Evolutionary conservation across 2,797 vertebrate genomes (phyloP), one percentile per base, ranked within the genome.

Genomic region (Falco rusticolus): DNA sequence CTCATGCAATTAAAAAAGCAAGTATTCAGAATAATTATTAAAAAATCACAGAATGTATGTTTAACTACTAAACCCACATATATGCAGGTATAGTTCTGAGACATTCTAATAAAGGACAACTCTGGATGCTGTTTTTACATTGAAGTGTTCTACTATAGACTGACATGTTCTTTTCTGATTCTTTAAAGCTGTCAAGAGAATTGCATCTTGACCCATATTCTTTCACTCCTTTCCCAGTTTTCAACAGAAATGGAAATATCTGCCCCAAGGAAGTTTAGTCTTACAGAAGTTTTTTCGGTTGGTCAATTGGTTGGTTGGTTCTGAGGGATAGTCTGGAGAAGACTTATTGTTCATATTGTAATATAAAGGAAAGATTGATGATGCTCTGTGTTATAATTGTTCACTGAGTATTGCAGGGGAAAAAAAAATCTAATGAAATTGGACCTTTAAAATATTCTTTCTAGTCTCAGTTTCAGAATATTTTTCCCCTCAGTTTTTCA

Each of bases 181-280:
- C 47, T 74, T 87, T 65, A 43, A 60, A 72, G 18, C 56, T 9
- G 8, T 60, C 21, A 61, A 47, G 5, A 29, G 10, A n/a, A 2
- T 51, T 80, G 26, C 6, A 34, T 37, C 10, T 28, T n/a, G 4
- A 84, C 10, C 15, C 9, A 28, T 12, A 43, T 7, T 26, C 17
- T 50, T n/a, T 51, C 14, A 37, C 3, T 12, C 7, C 3, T 17
- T 75, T 89, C 6, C 13, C 5, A 33, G 34, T 0, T 60, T 56
- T 64, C 24, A 84, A 33, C 10, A 72, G 16, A 72, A 56, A 8
- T 43, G 26, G 37, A 87, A 84, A 16, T 39, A 10, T 33, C 34
- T 61, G 9, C 8, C 9, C 20, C 6, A 28, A 6, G 4, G 21
- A 74, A 68, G 3, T 31, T 20, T 64, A 10, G 4, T 54, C 39